Evolutionary conservation across 2,113 vertebrate genomes (phyloP).

Genomic region (Miniopterus natalensis): DNA sequence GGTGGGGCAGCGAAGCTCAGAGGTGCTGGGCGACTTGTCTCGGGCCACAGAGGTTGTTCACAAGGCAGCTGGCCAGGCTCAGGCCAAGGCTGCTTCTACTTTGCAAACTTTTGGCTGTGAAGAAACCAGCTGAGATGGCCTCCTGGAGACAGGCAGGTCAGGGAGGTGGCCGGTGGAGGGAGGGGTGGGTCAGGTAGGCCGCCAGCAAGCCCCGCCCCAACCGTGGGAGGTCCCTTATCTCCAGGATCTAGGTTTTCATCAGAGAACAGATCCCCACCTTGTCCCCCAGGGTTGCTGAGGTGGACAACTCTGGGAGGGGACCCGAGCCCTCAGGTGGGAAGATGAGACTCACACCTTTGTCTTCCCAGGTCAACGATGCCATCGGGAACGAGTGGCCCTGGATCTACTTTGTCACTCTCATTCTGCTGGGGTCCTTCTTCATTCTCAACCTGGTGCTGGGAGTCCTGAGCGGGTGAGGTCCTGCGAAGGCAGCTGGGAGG

Average conservation of each 20-base stretch:
- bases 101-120: not conserved
- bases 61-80: not conserved
- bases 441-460: slow-evolving; percentile 98
- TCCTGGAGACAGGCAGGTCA: too few species aligned
- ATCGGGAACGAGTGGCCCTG: slow-evolving; percentile 99
- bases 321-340: not conserved
- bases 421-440: slow-evolving; percentile 97
- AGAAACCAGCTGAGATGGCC: not conserved
- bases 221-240: not conserved
- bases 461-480: slow-evolving; percentile 96
- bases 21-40: not conserved
- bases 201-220: not conserved
- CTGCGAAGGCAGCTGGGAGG: not conserved
- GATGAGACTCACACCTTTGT: not conserved
- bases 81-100: not conserved
- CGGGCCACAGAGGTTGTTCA: not conserved
- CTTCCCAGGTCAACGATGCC: slow-evolving; percentile 95
- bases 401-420: slow-evolving; percentile 97
- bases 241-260: not conserved
- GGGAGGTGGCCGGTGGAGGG: too few species aligned
- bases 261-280: not conserved
- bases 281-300: not conserved
- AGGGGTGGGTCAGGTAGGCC: fast-evolving
- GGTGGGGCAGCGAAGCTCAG: not conserved
- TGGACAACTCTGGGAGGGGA: too few species aligned